phyloP scores from a whole-genome alignment of 2,888 invertebrate genomes.

The Drosophila colorata region DNA sequence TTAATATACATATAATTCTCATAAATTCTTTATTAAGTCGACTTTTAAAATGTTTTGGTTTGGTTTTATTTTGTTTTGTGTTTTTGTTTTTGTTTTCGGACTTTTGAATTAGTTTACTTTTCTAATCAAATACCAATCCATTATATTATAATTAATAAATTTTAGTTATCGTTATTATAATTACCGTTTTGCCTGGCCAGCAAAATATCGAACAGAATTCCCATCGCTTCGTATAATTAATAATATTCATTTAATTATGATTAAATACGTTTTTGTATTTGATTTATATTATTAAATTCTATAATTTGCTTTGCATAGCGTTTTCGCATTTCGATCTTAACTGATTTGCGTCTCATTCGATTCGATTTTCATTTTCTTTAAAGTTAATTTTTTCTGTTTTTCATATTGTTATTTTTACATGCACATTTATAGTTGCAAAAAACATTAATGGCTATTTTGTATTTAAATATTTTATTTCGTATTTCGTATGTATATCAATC shows the following conservation, averaged over 20 bases:
- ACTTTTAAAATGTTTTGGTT: conserved; percentile 79
- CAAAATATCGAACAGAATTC: conserved; percentile 45
- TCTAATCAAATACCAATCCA: conserved; percentile 74
- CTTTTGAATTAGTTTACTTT: conserved; percentile 73
- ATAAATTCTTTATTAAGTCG: conserved; percentile 83
- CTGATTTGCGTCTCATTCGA: conserved; percentile 28
- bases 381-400: conserved; percentile 31
- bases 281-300: conserved; percentile 76
- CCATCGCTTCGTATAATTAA: conserved; percentile 43
- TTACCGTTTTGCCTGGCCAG: conserved; percentile 31
- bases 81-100: conserved; percentile 42
- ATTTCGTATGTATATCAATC: conserved; percentile 52
- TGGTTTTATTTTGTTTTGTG: conserved; percentile 35
- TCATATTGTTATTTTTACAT: conserved; percentile 64
- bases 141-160: conserved; percentile 67
- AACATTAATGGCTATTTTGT: conserved; percentile 74
- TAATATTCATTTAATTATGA: conserved; percentile 62
- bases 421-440: conserved; percentile 79
- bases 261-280: conserved; percentile 64
- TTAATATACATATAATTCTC: conserved; percentile 81
- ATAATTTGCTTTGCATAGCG: conserved; percentile 75
- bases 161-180: conserved; percentile 56
- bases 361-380: conserved; percentile 2
- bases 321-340: conserved; percentile 47
- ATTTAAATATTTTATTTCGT: conserved; percentile 60